phyloP scores from a whole-genome alignment of 2,888 invertebrate species.

The Encarsia formosa region DNA sequence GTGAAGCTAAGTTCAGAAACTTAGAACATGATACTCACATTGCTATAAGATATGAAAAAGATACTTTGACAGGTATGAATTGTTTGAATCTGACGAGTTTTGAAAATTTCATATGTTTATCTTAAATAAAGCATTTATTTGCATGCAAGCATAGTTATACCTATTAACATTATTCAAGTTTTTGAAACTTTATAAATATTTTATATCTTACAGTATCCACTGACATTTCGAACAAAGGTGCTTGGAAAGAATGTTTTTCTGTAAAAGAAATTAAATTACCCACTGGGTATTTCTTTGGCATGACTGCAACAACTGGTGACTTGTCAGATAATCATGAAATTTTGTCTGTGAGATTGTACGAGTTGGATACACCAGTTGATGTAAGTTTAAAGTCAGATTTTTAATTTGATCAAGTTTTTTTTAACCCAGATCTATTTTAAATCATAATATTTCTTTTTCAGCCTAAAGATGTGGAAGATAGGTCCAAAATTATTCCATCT shows the following conservation, averaged over 20 bases:
- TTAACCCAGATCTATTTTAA: neutral
- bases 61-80: constrained; percentile 72
- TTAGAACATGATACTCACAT: constrained; percentile 84
- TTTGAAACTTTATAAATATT: constrained; percentile 14
- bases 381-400: constrained; percentile 45
- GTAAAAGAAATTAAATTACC: constrained; percentile 88
- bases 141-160: too few relatives aligned
- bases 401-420: neutral
- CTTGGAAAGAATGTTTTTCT: constrained; percentile 90
- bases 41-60: constrained; percentile 86
- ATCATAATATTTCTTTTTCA: constrained; percentile 41
- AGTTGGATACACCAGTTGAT: constrained; percentile 75
- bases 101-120: neutral
- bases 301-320: constrained; percentile 95
- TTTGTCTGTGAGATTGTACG: constrained; percentile 85
- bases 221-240: constrained; percentile 86
- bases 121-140: neutral
- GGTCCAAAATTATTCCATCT: constrained; percentile 81
- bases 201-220: constrained; percentile 66
- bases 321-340: constrained; percentile 95
- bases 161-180: too few relatives aligned
- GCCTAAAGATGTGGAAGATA: constrained; percentile 65
- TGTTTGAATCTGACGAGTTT: neutral
- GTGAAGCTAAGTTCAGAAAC: constrained; percentile 94
- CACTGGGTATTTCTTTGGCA: constrained; percentile 91